A percentile compares a stretch with the other conserved stretches of the same genome.
Evolutionary conservation across 2,113 vertebrate genomes (phyloP).

Genomic region (Nibea albiflora): DNA sequence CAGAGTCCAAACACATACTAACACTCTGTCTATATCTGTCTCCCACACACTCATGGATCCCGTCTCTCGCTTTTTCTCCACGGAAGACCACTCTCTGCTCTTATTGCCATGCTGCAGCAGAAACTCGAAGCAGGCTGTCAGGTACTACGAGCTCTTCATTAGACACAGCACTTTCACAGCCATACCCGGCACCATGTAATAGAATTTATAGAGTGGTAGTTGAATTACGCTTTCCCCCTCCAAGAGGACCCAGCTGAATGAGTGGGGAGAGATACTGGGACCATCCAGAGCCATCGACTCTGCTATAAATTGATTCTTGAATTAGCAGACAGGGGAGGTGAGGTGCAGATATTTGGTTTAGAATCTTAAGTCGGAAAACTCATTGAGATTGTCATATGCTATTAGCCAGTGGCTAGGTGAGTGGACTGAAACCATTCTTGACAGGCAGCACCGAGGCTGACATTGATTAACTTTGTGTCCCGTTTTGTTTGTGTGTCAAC

Average conservation of each 20-base stretch:
- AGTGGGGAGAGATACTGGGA: constrained; percentile 43
- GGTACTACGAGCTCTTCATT: constrained; percentile 70
- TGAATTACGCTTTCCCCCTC: constrained; percentile 65
- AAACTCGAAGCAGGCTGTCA: constrained; percentile 56
- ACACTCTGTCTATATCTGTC: constrained; percentile 29
- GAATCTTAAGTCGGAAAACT: constrained; percentile 67
- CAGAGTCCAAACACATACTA: constrained; percentile 27
- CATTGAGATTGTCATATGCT: constrained; percentile 63
- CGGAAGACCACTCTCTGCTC: constrained; percentile 34
- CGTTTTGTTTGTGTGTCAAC: constrained; percentile 11
- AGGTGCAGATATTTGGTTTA: constrained; percentile 57
- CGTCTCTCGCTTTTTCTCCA: constrained; percentile 16
- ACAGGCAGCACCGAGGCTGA: constrained; percentile 38
- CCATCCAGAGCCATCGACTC: constrained; percentile 41
- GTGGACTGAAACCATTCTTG: constrained; percentile 46
- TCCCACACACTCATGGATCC: constrained; percentile 9
- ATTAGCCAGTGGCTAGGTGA: constrained; percentile 56
- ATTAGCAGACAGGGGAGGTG: constrained; percentile 35
- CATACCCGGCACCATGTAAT: constrained; percentile 68
- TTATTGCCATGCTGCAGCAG: constrained; percentile 41
- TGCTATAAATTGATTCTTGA: constrained; percentile 63
- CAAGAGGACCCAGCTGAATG: constrained; percentile 50
- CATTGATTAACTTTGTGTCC: constrained; percentile 45
- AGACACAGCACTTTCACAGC: constrained; percentile 64
- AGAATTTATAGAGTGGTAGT: constrained; percentile 72